A percentile compares a stretch with the other conserved stretches of the same genome.
Evolutionary conservation across 2,888 invertebrate species (phyloP).

Genomic region (Acronicta psi): DNA sequence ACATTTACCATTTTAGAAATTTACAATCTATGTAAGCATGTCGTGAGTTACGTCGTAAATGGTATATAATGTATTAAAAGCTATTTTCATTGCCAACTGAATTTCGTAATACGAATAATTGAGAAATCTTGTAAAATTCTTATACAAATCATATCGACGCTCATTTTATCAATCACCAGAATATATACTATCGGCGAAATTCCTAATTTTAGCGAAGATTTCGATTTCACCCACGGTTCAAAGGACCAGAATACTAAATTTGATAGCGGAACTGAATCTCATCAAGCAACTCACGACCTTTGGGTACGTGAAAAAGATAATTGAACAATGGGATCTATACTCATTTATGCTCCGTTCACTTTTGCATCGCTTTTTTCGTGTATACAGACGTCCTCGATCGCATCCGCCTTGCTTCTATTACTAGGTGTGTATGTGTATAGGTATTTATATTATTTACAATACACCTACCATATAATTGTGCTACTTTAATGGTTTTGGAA

Average conservation of each 20-base stretch:
- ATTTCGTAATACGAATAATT: background rate
- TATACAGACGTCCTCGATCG: constrained; percentile 66
- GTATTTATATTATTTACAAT: constrained; percentile 7
- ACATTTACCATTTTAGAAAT: constrained; percentile 27
- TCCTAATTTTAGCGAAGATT: background rate
- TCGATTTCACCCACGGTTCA: background rate
- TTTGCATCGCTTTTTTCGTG: constrained; percentile 69
- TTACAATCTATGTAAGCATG: constrained; percentile 3
- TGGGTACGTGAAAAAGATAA: constrained; percentile 60
- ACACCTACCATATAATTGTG: constrained; percentile 4
- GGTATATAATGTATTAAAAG: background rate
- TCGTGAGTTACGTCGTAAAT: background rate
- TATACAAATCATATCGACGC: background rate
- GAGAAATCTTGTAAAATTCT: background rate
- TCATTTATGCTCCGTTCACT: constrained; percentile 68
- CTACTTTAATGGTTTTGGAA: background rate
- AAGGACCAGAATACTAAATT: constrained; percentile 35
- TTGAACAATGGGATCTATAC: constrained; percentile 66
- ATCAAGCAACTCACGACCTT: constrained; percentile 63
- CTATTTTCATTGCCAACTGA: background rate
- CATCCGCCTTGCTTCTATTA: constrained; percentile 64
- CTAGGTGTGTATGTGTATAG: constrained; percentile 34
- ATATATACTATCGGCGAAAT: too few relatives aligned
- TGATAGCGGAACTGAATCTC: constrained; percentile 60
- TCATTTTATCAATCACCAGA: too few relatives aligned